These are phyloP conservation scores for Sinotaia quadrata DNA, from an alignment of 2,888 invertebrate species.

Conservation along the genomic window DNA sequence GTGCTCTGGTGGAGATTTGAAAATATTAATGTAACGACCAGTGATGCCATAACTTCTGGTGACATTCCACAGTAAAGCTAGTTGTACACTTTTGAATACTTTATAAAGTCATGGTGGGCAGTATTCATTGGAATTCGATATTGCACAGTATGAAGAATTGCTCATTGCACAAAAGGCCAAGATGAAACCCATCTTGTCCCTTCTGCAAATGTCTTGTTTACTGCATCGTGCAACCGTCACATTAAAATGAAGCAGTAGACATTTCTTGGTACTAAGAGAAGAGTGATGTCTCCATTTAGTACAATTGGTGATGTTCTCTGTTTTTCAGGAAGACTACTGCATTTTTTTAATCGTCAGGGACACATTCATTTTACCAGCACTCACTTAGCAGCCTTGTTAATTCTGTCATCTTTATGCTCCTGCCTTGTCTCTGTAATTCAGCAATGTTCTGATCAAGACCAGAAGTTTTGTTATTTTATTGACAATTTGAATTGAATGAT, in stretches of 20 bases:
- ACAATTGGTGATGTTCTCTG: background rate
- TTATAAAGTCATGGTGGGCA: background rate
- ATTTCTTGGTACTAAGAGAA: background rate
- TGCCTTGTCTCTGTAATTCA: background rate
- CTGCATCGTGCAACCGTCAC: background rate
- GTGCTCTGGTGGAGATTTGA: background rate
- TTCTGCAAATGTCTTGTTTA: background rate
- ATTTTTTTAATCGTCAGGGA: background rate
- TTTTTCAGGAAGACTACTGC: background rate
- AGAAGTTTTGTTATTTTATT: background rate
- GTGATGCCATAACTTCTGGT: background rate
- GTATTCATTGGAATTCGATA: background rate
- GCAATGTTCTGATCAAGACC: background rate
- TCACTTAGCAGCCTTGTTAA: background rate
- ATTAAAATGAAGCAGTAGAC: background rate
- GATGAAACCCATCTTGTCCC: background rate
- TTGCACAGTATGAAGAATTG: background rate
- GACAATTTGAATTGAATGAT: no score
- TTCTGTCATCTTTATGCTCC: background rate
- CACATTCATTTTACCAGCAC: background rate
- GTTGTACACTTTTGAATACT: background rate
- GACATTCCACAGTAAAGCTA: background rate
- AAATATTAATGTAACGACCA: background rate
- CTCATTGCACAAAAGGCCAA: background rate
- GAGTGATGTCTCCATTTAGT: background rate